phyloP scores from a whole-genome alignment of 2,113 vertebrate genomes.

The Psammodynastes pulverulentus region DNA sequence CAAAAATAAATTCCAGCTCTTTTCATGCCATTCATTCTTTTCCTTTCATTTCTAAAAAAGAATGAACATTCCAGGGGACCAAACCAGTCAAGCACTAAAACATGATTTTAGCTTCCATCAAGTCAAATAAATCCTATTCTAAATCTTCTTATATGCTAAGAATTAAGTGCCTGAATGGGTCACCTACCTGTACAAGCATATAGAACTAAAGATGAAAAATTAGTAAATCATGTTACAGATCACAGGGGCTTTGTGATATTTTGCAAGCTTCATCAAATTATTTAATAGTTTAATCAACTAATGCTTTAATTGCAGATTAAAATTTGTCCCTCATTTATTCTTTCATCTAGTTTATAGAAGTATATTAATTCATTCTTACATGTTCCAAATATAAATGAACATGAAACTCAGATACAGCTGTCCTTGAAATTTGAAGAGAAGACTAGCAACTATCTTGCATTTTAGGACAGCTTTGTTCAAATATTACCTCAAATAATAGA shows the following conservation, averaged over 20 bases:
- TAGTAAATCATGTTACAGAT: not conserved
- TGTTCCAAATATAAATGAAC: not conserved
- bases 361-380: not conserved
- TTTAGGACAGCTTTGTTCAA: not conserved
- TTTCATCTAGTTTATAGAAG: not conserved
- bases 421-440: not conserved
- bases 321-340: not conserved
- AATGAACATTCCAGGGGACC: not conserved
- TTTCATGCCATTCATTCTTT: not conserved
- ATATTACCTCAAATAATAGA: not conserved
- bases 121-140: conserved; percentile 8
- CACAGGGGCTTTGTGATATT: not conserved
- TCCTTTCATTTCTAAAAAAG: not conserved
- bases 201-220: not conserved
- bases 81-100: not conserved
- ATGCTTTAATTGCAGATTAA: conserved; percentile 5
- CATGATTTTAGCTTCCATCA: conserved; percentile 4
- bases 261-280: not conserved
- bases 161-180: conserved; percentile 8
- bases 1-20: conserved; percentile 5
- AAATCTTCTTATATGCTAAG: conserved; percentile 14
- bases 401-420: not conserved
- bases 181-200: not conserved
- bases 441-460: not conserved
- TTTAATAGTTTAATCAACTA: conserved; percentile 3